Evolutionary conservation across 2,113 vertebrate species (phyloP), one percentile per base, ranked within the genome.

Genomic region (Fulmarus glacialis): DNA sequence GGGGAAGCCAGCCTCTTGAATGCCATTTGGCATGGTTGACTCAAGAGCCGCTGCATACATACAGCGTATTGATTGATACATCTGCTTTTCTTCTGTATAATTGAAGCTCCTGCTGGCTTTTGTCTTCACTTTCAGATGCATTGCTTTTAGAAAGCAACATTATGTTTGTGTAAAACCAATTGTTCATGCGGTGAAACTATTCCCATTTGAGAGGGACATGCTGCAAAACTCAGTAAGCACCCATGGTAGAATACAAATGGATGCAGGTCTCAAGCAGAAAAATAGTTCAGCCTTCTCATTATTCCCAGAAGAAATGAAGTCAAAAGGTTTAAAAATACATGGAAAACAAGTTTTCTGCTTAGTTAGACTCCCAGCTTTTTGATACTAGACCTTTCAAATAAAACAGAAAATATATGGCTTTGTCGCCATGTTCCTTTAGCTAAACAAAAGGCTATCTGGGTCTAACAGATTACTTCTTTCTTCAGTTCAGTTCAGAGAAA

Each of bases 21-120:
- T 38, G 42, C 6, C 32, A 24, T 55, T 63, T 40, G 47, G 24
- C 32, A 40, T 10, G 53, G 21, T 34, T 89, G 34, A 55, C 27
- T 55, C 29, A 58, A 58, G 38, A 80, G 17, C 36, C 48, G 27
- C 32, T 52, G 32, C 12, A 32, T 24, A 40, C 14, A 13, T 48
- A 47, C 26, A 48, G 15, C 0, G 0, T 80, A 30, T 50, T 38
- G 22, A 63, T 38, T 2, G 1, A 43, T 43, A 58, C 1, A 19
- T 55, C 55, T 91, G 68, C 17, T 85, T 84, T 93, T 90, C 22
- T 17, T 50, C 38, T 30, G 17, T 50, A 29, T 24, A 79, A 58
- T 0, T 62, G 56, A 60, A 91, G 22, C 1, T 91, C 13, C 29
- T 47, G 3, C 19, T 66, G 26, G 36, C 29, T 85, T 26, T 67